Base-by-base conservation (phyloP, 2,797 vertebrate species). In the Naso thynnoides region DNA sequence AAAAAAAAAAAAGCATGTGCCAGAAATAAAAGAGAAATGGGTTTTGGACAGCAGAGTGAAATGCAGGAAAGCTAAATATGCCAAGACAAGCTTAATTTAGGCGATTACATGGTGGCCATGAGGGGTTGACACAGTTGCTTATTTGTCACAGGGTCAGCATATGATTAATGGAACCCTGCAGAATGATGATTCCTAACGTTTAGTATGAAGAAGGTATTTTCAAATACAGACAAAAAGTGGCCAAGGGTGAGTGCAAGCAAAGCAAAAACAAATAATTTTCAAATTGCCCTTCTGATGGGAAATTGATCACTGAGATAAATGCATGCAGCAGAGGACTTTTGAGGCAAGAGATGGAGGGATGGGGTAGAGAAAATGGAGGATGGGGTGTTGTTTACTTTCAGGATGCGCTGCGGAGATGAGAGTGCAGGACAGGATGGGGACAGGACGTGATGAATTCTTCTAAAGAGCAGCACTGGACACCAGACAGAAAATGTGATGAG, bases 401-500 rank as follows among this genome's bases (percentile, higher is more conserved):
- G 63, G 67, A 58, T 60, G 65, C 1, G 15, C 44, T 60, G 71
- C 73, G 64, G 49, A 76, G 72, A 88, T 85, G 83, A 77, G 76
- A 77, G 66, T 62, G 69, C 54, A 66, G 68, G 78, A 84, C 82
- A 73, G 60, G 72, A 82, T 47, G 49, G 68, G 66, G 70, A 81
- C 31, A 16, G 70, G 84, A 81, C 33, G 56, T 92, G 84, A 88
- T 85, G 66, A 82, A 87, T 92, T 70, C 78, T 74, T 55, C 66
- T 68, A 75, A 90, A 89, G 73, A 86, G 86, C 76, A 71, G 62
- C 69, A 75, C 76, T 83, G 89, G 87, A 91, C 87, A 76, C 87
- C 80, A 82, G 81, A 80, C 84, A 74, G 88, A 84, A 90, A 92
- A 89, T 87, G 79, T 81, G 86, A 90, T 88, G 86, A 89, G 89